Conservation (phyloP, 1,140 invertebrate genomes). For the Telenomus remus region DNA sequence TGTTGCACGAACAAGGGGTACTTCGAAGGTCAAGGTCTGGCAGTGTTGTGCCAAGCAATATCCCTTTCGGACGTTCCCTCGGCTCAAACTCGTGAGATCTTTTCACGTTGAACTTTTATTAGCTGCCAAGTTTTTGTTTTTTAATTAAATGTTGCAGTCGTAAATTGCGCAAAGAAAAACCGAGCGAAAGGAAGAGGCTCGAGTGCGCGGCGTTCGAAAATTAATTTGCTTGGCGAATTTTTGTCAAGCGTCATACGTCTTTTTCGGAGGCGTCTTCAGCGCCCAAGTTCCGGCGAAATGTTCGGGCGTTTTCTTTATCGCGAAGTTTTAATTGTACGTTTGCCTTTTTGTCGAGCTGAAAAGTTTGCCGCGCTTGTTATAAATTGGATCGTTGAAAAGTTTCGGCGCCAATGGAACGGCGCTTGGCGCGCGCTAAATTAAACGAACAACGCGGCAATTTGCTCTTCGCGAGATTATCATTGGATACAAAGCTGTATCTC, state of each 20-base stretch:
- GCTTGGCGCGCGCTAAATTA: slow-evolving; percentile 48
- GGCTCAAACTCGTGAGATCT: too few relatives aligned
- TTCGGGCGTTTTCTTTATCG: slow-evolving; percentile 51
- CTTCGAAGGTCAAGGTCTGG: slow-evolving; percentile 52
- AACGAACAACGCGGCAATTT: slow-evolving; percentile 48
- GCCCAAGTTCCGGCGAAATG: slow-evolving; percentile 35
- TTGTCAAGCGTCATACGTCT: slow-evolving; percentile 29
- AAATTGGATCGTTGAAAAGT: slow-evolving; percentile 52
- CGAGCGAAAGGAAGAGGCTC: not conserved
- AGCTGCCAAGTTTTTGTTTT: too few relatives aligned
- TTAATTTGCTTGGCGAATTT: slow-evolving; percentile 34
- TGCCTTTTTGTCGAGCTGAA: slow-evolving; percentile 30
- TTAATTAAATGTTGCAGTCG: too few relatives aligned
- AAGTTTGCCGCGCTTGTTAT: slow-evolving; percentile 52
- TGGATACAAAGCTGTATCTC: slow-evolving; percentile 34
- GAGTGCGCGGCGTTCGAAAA: slow-evolving; percentile 17
- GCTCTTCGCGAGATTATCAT: slow-evolving; percentile 40
- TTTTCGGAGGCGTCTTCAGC: slow-evolving; percentile 30
- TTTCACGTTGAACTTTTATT: too few relatives aligned
- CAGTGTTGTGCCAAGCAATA: slow-evolving; percentile 54
- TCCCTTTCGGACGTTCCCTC: slow-evolving; percentile 13
- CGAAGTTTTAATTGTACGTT: slow-evolving; percentile 57
- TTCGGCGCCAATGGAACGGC: slow-evolving; percentile 49
- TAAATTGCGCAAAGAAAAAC: too few relatives aligned
- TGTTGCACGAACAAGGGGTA: slow-evolving; percentile 31